Conservation (phyloP, 1,140 invertebrate species). For the Drosophila paulistorum region DNA sequence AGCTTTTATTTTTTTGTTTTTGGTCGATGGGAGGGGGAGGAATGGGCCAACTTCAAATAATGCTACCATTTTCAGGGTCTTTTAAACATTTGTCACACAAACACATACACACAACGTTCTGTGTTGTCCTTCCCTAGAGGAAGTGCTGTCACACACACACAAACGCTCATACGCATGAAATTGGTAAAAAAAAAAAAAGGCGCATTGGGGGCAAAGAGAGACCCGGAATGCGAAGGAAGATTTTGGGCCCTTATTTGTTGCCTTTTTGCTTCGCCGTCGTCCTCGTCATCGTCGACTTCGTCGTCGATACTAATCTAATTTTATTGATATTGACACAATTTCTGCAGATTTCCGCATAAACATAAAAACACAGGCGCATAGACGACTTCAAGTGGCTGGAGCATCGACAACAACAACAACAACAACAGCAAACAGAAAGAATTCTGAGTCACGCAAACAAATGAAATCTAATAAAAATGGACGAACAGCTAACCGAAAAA, state of each 20-base stretch:
- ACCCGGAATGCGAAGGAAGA: not conserved
- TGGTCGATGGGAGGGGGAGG: not conserved
- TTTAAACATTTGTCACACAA: slow-evolving; percentile 75
- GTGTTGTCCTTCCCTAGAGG: slow-evolving; percentile 2
- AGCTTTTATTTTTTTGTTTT: not conserved
- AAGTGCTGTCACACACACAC: slow-evolving; percentile 25
- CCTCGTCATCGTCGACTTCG: slow-evolving; percentile 58
- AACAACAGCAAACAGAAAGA: slow-evolving; percentile 25
- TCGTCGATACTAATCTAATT: slow-evolving; percentile 80
- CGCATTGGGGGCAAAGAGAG: not conserved
- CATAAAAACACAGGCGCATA: slow-evolving; percentile 72
- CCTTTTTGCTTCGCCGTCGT: slow-evolving; percentile 51
- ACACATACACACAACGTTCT: slow-evolving; percentile 20
- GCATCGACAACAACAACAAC: slow-evolving; percentile 17
- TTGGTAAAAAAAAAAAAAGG: slow-evolving; percentile 20
- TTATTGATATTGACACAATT: slow-evolving; percentile 81
- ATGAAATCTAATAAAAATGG: slow-evolving; percentile 71
- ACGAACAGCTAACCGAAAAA: slow-evolving; percentile 30
- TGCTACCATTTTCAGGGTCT: slow-evolving; percentile 69
- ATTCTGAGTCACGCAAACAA: slow-evolving; percentile 48
- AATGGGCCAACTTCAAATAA: slow-evolving; percentile 43
- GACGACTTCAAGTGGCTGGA: slow-evolving; percentile 38
- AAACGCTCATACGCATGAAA: slow-evolving; percentile 37
- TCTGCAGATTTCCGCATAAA: slow-evolving; percentile 81
- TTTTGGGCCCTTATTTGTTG: slow-evolving; percentile 58